phyloP scores from a whole-genome alignment of 1,140 invertebrate genomes.

The Cydia pomonella region DNA sequence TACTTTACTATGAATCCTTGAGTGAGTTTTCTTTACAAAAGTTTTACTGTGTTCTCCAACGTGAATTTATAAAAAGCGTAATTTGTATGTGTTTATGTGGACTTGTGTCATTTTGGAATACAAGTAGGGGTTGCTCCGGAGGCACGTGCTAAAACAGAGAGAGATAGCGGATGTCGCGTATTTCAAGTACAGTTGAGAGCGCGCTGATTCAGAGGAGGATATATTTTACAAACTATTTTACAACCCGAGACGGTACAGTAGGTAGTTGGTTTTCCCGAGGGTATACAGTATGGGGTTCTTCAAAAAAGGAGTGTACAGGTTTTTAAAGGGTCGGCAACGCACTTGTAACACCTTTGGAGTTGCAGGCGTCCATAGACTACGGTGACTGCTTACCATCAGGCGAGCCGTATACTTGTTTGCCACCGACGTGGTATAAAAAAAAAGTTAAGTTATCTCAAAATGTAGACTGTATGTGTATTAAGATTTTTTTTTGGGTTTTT shows the following conservation, averaged over 20 bases:
- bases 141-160: conserved; percentile 44
- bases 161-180: conserved; percentile 40
- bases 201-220: background rate
- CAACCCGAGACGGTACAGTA: no score
- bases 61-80: background rate
- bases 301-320: no score
- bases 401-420: no score
- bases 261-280: no score
- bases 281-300: no score
- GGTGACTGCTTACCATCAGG: no score
- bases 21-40: background rate
- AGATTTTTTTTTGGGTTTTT: background rate
- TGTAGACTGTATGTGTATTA: background rate
- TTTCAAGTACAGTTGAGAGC: background rate
- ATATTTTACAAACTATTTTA: background rate
- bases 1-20: background rate
- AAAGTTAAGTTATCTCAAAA: background rate
- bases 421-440: no score
- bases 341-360: no score
- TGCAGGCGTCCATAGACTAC: no score
- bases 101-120: background rate
- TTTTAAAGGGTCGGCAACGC: no score
- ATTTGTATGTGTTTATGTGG: background rate
- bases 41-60: background rate
- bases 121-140: conserved; percentile 32